Base-by-base conservation (phyloP, 2,797 vertebrate species). In the Phaenicophaeus curvirostris region DNA sequence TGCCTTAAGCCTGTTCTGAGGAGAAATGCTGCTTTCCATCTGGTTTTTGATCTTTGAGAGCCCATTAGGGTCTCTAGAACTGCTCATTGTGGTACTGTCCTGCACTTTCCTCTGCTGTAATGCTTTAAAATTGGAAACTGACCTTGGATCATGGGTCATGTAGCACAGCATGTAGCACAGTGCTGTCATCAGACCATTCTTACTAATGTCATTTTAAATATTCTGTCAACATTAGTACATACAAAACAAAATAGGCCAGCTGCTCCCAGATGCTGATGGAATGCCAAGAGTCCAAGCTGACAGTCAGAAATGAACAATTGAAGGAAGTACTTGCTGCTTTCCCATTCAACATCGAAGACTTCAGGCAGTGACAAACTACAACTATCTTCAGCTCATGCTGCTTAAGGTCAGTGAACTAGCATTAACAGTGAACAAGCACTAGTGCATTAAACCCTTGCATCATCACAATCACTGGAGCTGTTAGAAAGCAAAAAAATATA, bases 371-470 rank as follows among this genome's bases (percentile, higher is more conserved):
- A 53, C 85, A 90, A 48, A 66, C 71, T 90, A 74, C 74, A 96
- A 87, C 88, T 90, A 89, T 58, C 72, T 91, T 79, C 24, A 73
- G 44, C 48, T 87, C 51, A 89, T 66, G 62, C 50, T 83, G 48
- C 61, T 93, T 88, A 87, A 85, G 24, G 48, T 90, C 78, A 89
- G 31, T 67, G 28, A 67, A 91, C 74, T 89, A 94, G 58, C 42
- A 75, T 69, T 89, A 89, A 59, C 7, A 69, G 16, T 28, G 71
- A 82, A 65, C 54, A 71, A 72, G 80, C 20, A 46, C 69, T 80
- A 87, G 23, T 66, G 30, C 42, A 85, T 54, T 93, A 75, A 93
- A 92, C 37, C 46, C 63, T 59, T 39, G 31, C 41, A 41, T 69
- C 54, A 37, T 28, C 53, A 53, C 37, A 33, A 63, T 59, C 54